Evolutionary conservation across 2,888 invertebrate species (phyloP).

Genomic region (Cataglyphis livida): DNA sequence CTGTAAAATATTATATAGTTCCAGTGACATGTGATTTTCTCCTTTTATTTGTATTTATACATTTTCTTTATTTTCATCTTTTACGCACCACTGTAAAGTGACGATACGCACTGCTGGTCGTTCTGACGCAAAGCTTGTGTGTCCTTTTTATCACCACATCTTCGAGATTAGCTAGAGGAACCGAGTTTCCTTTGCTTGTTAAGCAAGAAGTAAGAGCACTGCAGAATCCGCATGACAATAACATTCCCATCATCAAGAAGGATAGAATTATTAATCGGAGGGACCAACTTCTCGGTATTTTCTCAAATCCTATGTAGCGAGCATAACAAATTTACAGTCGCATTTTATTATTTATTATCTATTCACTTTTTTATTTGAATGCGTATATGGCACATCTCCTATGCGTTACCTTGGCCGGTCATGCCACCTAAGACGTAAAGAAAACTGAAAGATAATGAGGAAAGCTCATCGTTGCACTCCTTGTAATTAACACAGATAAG

Average conservation of each 20-base stretch:
- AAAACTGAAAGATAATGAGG: conserved; percentile 72
- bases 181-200: conserved; percentile 81
- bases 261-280: conserved; percentile 74
- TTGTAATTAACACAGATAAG: conserved; percentile 50
- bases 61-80: conserved; percentile 26
- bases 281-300: conserved; percentile 75
- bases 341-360: neutral
- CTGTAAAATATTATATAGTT: conserved; percentile 34
- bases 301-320: conserved; percentile 72
- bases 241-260: conserved; percentile 75
- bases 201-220: conserved; percentile 84
- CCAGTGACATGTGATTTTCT: neutral
- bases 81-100: conserved; percentile 67
- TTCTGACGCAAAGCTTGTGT: conserved; percentile 85
- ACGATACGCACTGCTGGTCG: conserved; percentile 84
- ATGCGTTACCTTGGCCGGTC: conserved; percentile 76
- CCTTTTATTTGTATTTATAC: conserved; percentile 3
- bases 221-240: conserved; percentile 76
- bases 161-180: conserved; percentile 83
- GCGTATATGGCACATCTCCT: neutral
- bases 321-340: neutral
- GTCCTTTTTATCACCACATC: conserved; percentile 81
- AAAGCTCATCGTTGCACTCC: conserved; percentile 71
- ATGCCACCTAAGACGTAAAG: conserved; percentile 75
- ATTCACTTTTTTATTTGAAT: neutral